These are phyloP conservation scores for Harpegnathos saltator DNA, from an alignment of 1,140 invertebrate species.

Conservation along the genomic window DNA sequence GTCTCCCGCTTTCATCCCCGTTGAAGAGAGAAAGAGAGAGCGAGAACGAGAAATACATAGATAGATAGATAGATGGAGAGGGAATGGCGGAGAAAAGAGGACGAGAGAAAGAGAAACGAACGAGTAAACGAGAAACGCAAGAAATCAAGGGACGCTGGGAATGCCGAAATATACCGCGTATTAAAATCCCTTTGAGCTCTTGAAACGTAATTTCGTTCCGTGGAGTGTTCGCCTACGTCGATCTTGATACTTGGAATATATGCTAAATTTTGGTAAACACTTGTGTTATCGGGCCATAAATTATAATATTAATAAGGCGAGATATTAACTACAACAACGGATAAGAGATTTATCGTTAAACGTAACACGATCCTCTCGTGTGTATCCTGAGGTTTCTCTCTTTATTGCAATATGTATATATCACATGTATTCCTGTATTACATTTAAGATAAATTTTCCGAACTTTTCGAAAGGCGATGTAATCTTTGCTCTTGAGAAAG, in stretches of 20 bases:
- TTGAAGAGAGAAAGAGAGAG: neutral
- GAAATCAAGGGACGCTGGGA: slow-evolving; percentile 67
- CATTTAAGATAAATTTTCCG: too few species aligned
- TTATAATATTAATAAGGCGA: neutral
- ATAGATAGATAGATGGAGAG: too few species aligned
- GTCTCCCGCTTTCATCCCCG: slow-evolving; percentile 51
- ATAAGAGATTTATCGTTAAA: too few species aligned
- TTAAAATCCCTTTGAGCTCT: slow-evolving; percentile 61
- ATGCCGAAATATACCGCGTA: slow-evolving; percentile 66
- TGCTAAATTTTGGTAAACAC: slow-evolving; percentile 8
- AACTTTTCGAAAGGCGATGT: too few species aligned
- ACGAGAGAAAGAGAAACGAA: slow-evolving; percentile 63
- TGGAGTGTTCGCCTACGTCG: neutral
- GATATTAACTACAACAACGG: too few species aligned
- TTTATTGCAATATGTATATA: too few species aligned
- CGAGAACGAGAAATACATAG: slow-evolving; percentile 21
- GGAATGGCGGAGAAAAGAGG: neutral
- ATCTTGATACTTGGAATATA: slow-evolving; percentile 18
- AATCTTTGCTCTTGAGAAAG: too few species aligned
- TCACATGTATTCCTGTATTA: too few species aligned
- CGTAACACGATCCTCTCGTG: too few species aligned
- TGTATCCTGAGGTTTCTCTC: too few species aligned
- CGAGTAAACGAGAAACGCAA: slow-evolving; percentile 65
- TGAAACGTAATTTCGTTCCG: slow-evolving; percentile 45
- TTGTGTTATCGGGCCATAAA: slow-evolving; percentile 9